A percentile compares a stretch with the other conserved stretches of the same genome.
Conservation (phyloP, 2,888 invertebrate species). For the Leptopilina syphax region DNA sequence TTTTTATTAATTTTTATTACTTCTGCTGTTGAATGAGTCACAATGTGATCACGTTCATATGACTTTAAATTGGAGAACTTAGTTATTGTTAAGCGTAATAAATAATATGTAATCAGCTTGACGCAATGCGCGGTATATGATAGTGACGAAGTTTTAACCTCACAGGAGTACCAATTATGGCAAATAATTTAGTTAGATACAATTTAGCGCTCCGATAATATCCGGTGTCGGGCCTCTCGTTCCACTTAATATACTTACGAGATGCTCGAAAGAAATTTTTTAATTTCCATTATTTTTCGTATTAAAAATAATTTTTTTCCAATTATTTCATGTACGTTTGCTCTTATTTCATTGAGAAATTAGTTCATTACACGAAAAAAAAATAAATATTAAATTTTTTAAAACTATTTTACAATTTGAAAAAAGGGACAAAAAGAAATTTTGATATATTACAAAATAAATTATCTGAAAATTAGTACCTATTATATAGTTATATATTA, state of each 20-base stretch:
- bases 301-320: background rate
- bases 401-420: no score
- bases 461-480: no score
- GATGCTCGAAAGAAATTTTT: background rate
- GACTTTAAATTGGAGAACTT: background rate
- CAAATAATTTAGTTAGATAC: slow-evolving; percentile 37
- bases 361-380: background rate
- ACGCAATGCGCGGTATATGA: slow-evolving; percentile 18
- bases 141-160: slow-evolving; percentile 27
- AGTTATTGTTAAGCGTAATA: slow-evolving; percentile 3
- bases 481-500: no score
- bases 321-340: background rate
- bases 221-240: slow-evolving; percentile 34
- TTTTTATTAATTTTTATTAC: no score
- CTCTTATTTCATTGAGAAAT: no score
- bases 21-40: no score
- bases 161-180: slow-evolving; percentile 28
- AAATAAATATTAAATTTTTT: background rate
- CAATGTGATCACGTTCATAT: no score
- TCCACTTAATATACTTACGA: slow-evolving; percentile 26
- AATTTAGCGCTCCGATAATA: slow-evolving; percentile 37
- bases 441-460: no score
- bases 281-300: background rate
- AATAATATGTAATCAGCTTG: slow-evolving; percentile 23
- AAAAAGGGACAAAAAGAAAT: no score